Percentiles rank a stretch among this genome's conserved stretches.
Evolutionary conservation across 2,888 invertebrate species (phyloP).

Genomic region (Cryptocephalus moraei): DNA sequence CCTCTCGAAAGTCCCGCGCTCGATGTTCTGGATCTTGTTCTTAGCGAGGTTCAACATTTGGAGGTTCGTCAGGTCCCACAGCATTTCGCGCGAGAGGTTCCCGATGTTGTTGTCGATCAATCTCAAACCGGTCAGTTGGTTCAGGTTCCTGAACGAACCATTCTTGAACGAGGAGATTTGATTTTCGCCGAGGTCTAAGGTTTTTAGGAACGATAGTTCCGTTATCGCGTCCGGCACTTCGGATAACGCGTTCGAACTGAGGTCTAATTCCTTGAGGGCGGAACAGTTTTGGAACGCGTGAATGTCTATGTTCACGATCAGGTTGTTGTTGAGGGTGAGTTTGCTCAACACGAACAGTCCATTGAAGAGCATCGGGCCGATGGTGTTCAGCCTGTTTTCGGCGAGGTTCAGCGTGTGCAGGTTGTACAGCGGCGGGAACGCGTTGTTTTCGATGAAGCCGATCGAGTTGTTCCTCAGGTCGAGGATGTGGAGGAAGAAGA

Average conservation of each 20-base stretch:
- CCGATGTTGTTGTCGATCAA: conserved; percentile 85
- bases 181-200: conserved; percentile 86
- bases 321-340: conserved; percentile 76
- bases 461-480: conserved; percentile 81
- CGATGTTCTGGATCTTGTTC: conserved; percentile 79
- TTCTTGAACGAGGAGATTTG: conserved; percentile 74
- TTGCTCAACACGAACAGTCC: conserved; percentile 75
- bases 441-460: conserved; percentile 79
- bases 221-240: conserved; percentile 75
- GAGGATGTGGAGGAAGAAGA: conserved; percentile 76
- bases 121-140: conserved; percentile 77
- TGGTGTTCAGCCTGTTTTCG: conserved; percentile 72
- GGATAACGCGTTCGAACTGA: conserved; percentile 76
- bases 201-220: conserved; percentile 73
- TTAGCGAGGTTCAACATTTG: conserved; percentile 82
- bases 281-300: conserved; percentile 82
- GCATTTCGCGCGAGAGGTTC: conserved; percentile 75
- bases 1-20: conserved; percentile 72
- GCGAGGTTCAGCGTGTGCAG: conserved; percentile 82
- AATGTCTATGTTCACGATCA: conserved; percentile 66
- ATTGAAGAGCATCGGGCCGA: conserved; percentile 73
- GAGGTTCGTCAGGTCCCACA: conserved; percentile 73
- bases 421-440: conserved; percentile 80
- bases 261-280: conserved; percentile 77
- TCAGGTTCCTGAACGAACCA: conserved; percentile 74